Percentiles rank a stretch among this genome's conserved stretches.
phyloP scores from a whole-genome alignment of 2,113 vertebrate species.

The Polyodon spathula region DNA sequence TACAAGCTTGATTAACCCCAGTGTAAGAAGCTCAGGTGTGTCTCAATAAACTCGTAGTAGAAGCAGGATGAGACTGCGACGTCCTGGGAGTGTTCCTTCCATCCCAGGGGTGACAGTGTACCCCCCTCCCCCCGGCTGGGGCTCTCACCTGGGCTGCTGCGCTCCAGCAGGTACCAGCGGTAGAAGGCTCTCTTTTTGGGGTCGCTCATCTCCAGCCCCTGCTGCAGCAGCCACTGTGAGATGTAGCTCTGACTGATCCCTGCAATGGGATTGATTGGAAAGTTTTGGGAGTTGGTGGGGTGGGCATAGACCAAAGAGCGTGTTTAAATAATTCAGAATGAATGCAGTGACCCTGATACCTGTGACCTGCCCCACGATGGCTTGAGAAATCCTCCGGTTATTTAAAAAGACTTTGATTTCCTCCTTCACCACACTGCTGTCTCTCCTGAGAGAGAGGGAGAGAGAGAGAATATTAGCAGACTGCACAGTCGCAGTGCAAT shows the following conservation, averaged over 20 bases:
- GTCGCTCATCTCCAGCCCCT: conserved; percentile 71
- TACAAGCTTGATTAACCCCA: no score
- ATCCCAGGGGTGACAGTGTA: not conserved
- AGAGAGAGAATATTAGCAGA: not conserved
- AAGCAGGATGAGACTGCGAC: conserved; percentile 20
- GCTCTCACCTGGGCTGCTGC: conserved; percentile 63
- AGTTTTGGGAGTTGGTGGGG: no score
- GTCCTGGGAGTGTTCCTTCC: not conserved
- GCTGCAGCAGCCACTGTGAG: conserved; percentile 71
- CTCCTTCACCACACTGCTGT: conserved; percentile 71
- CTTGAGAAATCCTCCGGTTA: conserved; percentile 70
- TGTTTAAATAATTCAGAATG: no score
- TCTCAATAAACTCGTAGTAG: no score
- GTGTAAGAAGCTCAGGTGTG: no score
- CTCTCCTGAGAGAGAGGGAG: conserved; percentile 50
- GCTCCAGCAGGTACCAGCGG: conserved; percentile 71
- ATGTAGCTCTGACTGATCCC: conserved; percentile 75
- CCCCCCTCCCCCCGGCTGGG: not conserved
- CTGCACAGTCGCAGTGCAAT: not conserved
- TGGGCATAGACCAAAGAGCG: no score
- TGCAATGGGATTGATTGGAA: no score
- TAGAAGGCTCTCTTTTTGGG: conserved; percentile 68
- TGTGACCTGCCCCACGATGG: conserved; percentile 70
- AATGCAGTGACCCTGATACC: conserved; percentile 39
- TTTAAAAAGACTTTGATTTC: conserved; percentile 71